Percentiles rank a stretch among this genome's conserved stretches.
Conservation (phyloP, 2,888 invertebrate species). For the Gymnosoma rotundatum region DNA sequence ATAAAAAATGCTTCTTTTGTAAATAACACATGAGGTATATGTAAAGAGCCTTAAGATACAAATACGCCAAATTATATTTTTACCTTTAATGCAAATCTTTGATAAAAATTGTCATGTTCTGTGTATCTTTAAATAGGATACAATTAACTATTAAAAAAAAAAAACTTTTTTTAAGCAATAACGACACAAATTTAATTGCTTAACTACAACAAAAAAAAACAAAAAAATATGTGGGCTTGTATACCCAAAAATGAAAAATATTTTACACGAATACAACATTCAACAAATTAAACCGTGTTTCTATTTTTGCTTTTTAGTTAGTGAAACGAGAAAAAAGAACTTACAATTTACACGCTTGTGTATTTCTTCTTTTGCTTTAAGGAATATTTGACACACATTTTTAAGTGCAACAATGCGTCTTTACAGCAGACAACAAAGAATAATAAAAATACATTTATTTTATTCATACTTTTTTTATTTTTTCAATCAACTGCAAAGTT, state of each 20-base stretch:
- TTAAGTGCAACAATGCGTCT: constrained; percentile 35
- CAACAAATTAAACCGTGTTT: not conserved
- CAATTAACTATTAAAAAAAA: not conserved
- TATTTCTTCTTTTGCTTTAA: constrained; percentile 72
- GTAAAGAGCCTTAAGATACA: too few relatives aligned
- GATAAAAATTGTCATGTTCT: too few relatives aligned
- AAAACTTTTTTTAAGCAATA: not conserved
- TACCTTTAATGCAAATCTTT: too few relatives aligned
- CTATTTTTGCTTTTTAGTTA: not conserved
- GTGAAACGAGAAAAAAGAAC: not conserved
- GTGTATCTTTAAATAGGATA: not conserved
- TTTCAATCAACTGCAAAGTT: constrained; percentile 61
- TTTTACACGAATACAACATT: constrained; percentile 1
- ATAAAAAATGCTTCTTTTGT: too few relatives aligned
- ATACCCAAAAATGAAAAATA: not conserved
- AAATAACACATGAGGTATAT: too few relatives aligned
- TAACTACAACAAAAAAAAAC: not conserved
- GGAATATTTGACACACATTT: constrained; percentile 78
- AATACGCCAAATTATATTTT: too few relatives aligned
- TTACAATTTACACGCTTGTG: not conserved
- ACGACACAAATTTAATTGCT: constrained; percentile 8
- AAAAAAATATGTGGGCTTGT: not conserved
- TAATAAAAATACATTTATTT: constrained; percentile 19
- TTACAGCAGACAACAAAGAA: constrained; percentile 41
- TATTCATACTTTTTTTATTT: constrained; percentile 1